Conservation (phyloP, 2,888 invertebrate genomes). For the Cephus nigrinus region DNA sequence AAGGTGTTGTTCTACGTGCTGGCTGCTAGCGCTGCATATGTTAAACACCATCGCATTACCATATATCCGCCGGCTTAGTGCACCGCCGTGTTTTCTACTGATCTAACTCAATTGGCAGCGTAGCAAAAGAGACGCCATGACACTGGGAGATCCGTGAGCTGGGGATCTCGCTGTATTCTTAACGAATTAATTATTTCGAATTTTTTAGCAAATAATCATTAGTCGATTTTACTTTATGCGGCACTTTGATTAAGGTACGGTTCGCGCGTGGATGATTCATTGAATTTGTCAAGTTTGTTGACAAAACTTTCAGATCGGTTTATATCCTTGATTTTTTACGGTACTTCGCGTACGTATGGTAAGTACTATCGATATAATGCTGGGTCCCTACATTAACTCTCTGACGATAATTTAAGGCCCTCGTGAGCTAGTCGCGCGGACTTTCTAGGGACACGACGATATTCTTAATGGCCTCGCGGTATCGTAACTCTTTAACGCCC, state of each 20-base stretch:
- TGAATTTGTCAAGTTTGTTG: neutral
- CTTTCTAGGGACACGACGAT: neutral
- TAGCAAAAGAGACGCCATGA: neutral
- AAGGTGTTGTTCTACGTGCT: slow-evolving; percentile 51
- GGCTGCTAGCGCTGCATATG: slow-evolving; percentile 43
- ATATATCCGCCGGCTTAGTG: slow-evolving; percentile 28
- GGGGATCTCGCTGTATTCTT: neutral
- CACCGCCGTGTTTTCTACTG: neutral
- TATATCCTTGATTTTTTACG: neutral
- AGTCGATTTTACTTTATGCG: neutral
- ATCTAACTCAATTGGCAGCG: neutral
- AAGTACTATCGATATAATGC: neutral
- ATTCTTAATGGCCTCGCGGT: neutral
- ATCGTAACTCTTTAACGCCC: neutral
- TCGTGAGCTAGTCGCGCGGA: neutral
- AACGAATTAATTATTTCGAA: neutral
- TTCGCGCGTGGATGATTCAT: neutral
- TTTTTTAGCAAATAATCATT: neutral
- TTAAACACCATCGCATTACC: slow-evolving; percentile 49
- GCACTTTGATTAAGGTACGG: neutral
- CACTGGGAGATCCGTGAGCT: neutral
- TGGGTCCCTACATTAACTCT: neutral
- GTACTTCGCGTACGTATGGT: neutral
- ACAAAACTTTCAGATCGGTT: neutral
- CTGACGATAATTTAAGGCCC: neutral